Percentiles rank a stretch among this genome's conserved stretches.
phyloP scores from a whole-genome alignment of 2,113 vertebrate genomes.

The Haemorhous mexicanus region DNA sequence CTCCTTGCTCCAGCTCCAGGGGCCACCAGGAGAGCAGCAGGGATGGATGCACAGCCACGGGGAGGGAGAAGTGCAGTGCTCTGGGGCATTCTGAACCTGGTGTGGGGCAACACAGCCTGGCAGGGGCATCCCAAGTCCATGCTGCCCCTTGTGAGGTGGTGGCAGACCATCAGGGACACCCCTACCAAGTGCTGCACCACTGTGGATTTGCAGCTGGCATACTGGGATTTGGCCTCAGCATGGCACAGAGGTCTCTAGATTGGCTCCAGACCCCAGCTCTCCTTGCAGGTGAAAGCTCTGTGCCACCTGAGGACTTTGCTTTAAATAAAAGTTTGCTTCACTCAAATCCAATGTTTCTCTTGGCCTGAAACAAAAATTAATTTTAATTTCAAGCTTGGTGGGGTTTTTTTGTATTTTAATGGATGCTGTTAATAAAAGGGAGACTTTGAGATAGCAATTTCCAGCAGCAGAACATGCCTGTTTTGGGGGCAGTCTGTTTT shows the following conservation, averaged over 20 bases:
- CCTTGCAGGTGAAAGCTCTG: background rate
- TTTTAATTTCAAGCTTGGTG: background rate
- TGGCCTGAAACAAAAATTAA: background rate
- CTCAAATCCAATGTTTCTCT: background rate
- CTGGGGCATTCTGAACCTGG: background rate
- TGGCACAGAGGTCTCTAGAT: background rate
- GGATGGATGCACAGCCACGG: background rate
- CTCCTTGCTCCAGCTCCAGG: background rate
- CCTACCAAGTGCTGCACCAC: background rate
- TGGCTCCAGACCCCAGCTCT: background rate
- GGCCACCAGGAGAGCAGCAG: background rate
- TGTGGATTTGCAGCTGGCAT: rapidly evolving
- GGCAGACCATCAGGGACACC: background rate
- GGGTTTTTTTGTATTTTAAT: background rate
- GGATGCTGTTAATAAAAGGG: background rate
- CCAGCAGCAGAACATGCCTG: constrained; percentile 12
- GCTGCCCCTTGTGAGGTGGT: background rate
- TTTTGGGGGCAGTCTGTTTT: background rate
- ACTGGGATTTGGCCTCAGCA: background rate
- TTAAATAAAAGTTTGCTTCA: background rate
- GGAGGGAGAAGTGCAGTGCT: rapidly evolving
- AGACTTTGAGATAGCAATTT: background rate
- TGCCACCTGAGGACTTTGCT: background rate
- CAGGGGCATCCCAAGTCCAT: rapidly evolving
- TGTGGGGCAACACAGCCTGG: background rate